Percentiles rank a stretch among this genome's conserved stretches.
phyloP scores from a whole-genome alignment of 2,888 invertebrate species.

The Dioctria rufipes region DNA sequence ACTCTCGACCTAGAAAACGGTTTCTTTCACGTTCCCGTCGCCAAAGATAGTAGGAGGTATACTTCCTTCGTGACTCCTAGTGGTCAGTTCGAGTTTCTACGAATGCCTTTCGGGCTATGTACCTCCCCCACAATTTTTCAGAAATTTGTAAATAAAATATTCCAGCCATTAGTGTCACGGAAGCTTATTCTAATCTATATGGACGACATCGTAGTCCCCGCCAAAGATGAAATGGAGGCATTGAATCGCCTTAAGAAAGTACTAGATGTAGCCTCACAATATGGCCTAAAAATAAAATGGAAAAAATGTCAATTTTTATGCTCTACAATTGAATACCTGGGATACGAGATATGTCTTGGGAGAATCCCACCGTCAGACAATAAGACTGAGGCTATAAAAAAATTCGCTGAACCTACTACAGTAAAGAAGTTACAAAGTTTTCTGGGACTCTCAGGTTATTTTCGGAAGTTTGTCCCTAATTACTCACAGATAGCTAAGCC shows the following conservation, averaged over 20 bases:
- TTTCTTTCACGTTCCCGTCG: neutral
- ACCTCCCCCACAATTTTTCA: neutral
- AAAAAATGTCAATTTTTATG: neutral
- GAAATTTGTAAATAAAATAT: neutral
- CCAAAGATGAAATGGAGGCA: too few species aligned
- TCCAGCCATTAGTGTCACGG: neutral
- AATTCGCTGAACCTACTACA: neutral
- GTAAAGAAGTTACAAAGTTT: constrained; percentile 30
- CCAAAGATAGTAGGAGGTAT: neutral
- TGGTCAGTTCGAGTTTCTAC: neutral
- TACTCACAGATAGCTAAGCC: constrained; percentile 40
- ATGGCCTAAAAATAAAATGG: neutral
- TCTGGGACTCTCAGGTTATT: neutral
- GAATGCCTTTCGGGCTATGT: neutral
- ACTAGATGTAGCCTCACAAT: neutral
- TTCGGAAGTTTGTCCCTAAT: neutral
- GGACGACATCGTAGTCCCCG: neutral
- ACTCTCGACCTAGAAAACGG: neutral
- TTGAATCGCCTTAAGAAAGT: too few species aligned
- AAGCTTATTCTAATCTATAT: neutral
- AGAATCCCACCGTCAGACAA: neutral
- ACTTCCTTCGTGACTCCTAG: neutral
- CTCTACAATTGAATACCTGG: too few species aligned
- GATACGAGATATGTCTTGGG: too few species aligned
- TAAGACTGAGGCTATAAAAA: neutral